Conservation (phyloP, 2,113 vertebrate genomes). For the Datnioides undecimradiatus region DNA sequence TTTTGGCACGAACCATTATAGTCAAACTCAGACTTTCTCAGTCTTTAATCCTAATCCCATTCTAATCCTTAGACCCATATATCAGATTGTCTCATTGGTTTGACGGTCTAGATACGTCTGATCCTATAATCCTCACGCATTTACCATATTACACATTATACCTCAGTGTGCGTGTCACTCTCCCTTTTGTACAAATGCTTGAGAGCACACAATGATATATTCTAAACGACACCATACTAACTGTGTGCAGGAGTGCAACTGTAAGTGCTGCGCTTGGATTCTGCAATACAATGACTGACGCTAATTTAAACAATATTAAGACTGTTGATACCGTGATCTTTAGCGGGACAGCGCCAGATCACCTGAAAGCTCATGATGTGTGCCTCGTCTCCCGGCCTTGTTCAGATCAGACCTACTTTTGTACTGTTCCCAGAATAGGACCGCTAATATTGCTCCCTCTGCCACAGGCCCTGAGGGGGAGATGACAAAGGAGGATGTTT, state of each 20-base stretch:
- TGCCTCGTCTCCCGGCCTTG: neutral
- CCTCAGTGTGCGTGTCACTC: neutral
- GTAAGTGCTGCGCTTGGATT: neutral
- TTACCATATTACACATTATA: neutral
- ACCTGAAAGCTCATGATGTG: slow-evolving; percentile 16
- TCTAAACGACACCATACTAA: neutral
- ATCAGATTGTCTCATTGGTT: neutral
- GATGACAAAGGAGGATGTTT: slow-evolving; percentile 87
- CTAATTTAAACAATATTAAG: neutral
- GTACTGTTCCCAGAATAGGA: slow-evolving; percentile 68
- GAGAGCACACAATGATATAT: neutral
- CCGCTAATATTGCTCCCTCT: slow-evolving; percentile 58
- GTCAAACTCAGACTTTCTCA: neutral
- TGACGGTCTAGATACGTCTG: neutral
- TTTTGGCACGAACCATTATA: no score
- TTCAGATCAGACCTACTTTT: slow-evolving; percentile 61
- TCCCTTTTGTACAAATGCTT: neutral
- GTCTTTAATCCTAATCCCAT: neutral
- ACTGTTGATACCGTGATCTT: neutral
- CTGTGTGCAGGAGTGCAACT: neutral
- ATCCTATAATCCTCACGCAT: neutral
- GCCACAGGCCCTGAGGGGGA: slow-evolving; percentile 74
- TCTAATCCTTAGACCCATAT: neutral
- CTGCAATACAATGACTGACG: neutral
- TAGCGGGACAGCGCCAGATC: neutral